Evolutionary conservation across 2,888 invertebrate genomes (phyloP), one percentile per base, ranked within the genome.

Genomic region (Branchipolynoe longqiensis): DNA sequence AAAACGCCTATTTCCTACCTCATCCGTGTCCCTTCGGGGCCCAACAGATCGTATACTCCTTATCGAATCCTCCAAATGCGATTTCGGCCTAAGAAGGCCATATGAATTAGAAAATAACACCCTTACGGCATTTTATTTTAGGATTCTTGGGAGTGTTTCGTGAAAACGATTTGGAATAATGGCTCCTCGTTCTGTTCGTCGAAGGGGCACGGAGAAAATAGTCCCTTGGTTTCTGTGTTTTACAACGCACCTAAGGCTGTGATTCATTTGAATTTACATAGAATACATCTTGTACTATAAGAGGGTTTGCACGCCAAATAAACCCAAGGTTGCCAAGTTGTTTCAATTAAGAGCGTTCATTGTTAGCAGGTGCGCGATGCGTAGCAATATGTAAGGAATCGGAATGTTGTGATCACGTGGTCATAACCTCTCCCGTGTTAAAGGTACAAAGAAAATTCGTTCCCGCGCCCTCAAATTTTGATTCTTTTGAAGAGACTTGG

Each of bases 371-470:
- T 54, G 82, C 56, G 54, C 28, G 28, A 6, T 3, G 82, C 82
- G 82, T n/a, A 82, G 82, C 28, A n/a, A 82, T 82, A 14, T 82
- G 8, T 14, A n/a, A 31, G 1, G 28, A 56, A 31, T 31, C 41
- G 82, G 56, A 82, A 82, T 82, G 82, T 82, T 82, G 56, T 82
- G 82, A 56, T 82, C 82, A 82, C 82, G 56, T 82, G 82, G 48
- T n/a, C 69, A 18, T 6, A n/a, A 4, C 8, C 69, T 69, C 69
- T 69, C 69, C 38, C 31, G 36, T 18, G 12, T 31, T 3, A 33
- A n/a, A 38, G 69, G 33, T 38, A n/a, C 6, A 31, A 69, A 69
- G 33, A 69, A 31, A 31, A 14, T 33, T 31, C 14, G 12, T 69
- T 69, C 69, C 69, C 69, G 69, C n/a, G n/a, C n/a, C n/a, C n/a